Evolutionary conservation across 2,888 invertebrate species (phyloP), one percentile per base, ranked within the genome.

Genomic region (Dynastes tityus): DNA sequence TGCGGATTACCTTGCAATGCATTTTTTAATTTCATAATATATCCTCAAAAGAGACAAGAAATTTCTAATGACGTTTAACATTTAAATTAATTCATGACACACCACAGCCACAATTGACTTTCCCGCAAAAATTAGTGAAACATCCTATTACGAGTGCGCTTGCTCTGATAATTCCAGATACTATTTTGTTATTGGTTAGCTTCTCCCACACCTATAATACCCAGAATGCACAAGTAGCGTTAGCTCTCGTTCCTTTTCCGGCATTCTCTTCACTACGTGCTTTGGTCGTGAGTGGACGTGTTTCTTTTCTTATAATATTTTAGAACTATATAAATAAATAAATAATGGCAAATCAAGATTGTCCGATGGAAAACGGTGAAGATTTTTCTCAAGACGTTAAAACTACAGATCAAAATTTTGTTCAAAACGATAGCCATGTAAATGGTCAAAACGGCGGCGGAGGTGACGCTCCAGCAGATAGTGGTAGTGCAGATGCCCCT

Each of bases 301-400:
- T 83, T 80, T 81, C 65, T 55, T 80, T 81, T 77, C 64, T 58
- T 80, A 76, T 53, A 58, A 78, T 27, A 68, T 58, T 75, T 78
- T 78, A 78, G 76, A 75, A 65, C 53, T 73, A 49, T 77, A 16
- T 16, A 16, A 16, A 32, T 32, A 32, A 32, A 32, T 32, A 53
- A 64, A 77, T 13, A 51, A 92, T 92, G 91, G 90, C 91, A 81
- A 91, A 90, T 86, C 90, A 92, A 91, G 93, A 92, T 87, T 91
- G 90, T 90, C 90, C 91, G 86, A 94, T 94, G 93, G 92, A 92
- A 85, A 94, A 94, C 90, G 94, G 94, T 89, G 95, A 94, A 90
- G 94, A 94, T 89, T 94, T 94, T 90, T 94, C 94, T 84, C 93
- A 94, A 91, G 94, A 94, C 88, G 92, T 94, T 85, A 92, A 92